A percentile compares a stretch with the other conserved stretches of the same genome.
Conservation (phyloP, 2,113 vertebrate species). For the Bujurquina vittata region DNA sequence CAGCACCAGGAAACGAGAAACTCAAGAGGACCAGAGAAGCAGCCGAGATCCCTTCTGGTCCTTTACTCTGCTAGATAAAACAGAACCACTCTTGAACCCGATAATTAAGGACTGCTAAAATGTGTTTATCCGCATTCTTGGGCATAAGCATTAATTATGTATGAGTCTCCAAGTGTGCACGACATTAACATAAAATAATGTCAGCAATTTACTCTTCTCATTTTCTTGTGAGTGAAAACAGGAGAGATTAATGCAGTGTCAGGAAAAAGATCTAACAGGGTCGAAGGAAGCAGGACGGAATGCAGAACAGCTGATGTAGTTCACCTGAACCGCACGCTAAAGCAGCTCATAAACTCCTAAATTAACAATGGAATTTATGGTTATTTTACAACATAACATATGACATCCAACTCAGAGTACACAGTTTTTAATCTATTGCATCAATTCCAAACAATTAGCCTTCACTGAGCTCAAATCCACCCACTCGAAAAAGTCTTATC, state of each 20-base stretch:
- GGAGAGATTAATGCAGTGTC: constrained; percentile 9
- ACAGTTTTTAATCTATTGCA: not conserved
- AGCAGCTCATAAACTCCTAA: not conserved
- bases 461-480: not conserved
- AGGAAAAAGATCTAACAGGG: not conserved
- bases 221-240: constrained; percentile 14
- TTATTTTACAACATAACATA: not conserved
- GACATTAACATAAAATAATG: constrained; percentile 39
- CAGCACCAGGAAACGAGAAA: not conserved
- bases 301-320: not conserved
- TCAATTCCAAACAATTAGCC: constrained; percentile 1
- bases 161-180: constrained; percentile 23
- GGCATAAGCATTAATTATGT: constrained; percentile 38
- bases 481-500: not conserved
- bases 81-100: not conserved
- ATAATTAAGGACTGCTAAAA: constrained; percentile 35
- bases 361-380: not conserved
- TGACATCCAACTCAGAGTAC: not conserved
- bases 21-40: not conserved
- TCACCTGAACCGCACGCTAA: accelerated
- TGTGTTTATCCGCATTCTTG: constrained; percentile 43
- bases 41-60: not conserved
- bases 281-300: not conserved
- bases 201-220: constrained; percentile 42
- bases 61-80: constrained; percentile 2